Evolutionary conservation across 2,888 invertebrate species (phyloP).

Genomic region (Ennomos fuscantarius): DNA sequence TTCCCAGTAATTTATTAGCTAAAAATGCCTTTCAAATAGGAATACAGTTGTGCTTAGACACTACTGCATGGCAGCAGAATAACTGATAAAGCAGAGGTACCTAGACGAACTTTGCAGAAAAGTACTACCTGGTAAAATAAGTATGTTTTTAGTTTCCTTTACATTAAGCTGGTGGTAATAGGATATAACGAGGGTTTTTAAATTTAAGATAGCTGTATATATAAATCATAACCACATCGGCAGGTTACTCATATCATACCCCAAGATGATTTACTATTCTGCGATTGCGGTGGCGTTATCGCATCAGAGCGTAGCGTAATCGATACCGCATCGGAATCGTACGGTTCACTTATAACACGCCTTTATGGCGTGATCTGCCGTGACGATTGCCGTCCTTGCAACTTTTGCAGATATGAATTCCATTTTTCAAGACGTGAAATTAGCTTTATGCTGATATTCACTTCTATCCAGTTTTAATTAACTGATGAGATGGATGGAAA

Average conservation of each 20-base stretch:
- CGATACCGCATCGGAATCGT: constrained; percentile 52
- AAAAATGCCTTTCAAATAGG: no score
- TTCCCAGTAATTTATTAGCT: no score
- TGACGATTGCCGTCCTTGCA: constrained; percentile 57
- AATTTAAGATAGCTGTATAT: no score
- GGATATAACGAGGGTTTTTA: no score
- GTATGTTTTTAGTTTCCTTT: no score
- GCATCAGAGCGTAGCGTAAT: constrained; percentile 72
- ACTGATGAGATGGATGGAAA: no score
- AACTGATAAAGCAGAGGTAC: no score
- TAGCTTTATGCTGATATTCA: not conserved
- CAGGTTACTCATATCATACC: not conserved
- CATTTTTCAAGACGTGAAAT: not conserved
- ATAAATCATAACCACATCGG: constrained; percentile 3
- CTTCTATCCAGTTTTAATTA: not conserved
- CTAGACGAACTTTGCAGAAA: no score
- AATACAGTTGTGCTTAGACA: no score
- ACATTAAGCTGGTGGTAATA: no score
- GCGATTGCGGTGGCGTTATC: constrained; percentile 64
- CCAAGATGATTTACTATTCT: constrained; percentile 69
- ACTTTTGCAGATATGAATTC: constrained; percentile 37
- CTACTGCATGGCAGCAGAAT: no score
- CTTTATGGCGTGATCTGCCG: constrained; percentile 25
- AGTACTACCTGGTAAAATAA: no score
- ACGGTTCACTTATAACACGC: constrained; percentile 65